These are phyloP conservation scores for Pseudochirops cupreus DNA, from an alignment of 2,797 vertebrate species.

Conservation along the genomic window DNA sequence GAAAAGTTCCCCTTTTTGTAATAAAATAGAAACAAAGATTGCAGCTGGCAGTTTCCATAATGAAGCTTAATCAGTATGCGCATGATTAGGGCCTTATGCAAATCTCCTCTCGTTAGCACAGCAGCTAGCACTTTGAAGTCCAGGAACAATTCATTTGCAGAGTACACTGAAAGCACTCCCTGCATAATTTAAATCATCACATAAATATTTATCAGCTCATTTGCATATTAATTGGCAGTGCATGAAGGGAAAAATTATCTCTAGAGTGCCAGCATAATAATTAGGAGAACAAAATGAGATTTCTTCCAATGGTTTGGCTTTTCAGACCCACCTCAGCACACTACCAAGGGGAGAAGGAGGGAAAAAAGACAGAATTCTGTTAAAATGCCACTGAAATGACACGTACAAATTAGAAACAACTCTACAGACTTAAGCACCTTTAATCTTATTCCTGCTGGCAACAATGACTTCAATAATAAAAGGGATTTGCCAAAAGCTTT, in stretches of 20 bases:
- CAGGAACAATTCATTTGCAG: constrained; percentile 99
- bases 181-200: constrained; percentile 98
- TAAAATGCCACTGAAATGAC: constrained; percentile 88
- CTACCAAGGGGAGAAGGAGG: constrained; percentile 85
- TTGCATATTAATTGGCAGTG: constrained; percentile 99
- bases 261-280: constrained; percentile 90
- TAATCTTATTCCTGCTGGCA: constrained; percentile 89
- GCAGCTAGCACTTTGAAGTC: constrained; percentile 99
- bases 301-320: constrained; percentile 91
- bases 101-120: constrained; percentile 99
- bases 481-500: constrained; percentile 88
- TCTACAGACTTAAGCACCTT: constrained; percentile 88
- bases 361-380: constrained; percentile 84
- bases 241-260: constrained; percentile 91
- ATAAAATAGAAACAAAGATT: constrained; percentile 99
- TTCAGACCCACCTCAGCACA: constrained; percentile 87
- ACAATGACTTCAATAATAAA: constrained; percentile 89
- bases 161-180: constrained; percentile 97
- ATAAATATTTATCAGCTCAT: constrained; percentile 99
- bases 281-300: constrained; percentile 91
- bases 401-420: constrained; percentile 88
- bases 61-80: constrained; percentile 99
- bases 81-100: constrained; percentile 99
- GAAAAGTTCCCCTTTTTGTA: constrained; percentile 96
- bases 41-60: constrained; percentile 99